These are phyloP conservation scores for Anorthoa munda DNA, from an alignment of 2,888 invertebrate species.

Conservation along the genomic window DNA sequence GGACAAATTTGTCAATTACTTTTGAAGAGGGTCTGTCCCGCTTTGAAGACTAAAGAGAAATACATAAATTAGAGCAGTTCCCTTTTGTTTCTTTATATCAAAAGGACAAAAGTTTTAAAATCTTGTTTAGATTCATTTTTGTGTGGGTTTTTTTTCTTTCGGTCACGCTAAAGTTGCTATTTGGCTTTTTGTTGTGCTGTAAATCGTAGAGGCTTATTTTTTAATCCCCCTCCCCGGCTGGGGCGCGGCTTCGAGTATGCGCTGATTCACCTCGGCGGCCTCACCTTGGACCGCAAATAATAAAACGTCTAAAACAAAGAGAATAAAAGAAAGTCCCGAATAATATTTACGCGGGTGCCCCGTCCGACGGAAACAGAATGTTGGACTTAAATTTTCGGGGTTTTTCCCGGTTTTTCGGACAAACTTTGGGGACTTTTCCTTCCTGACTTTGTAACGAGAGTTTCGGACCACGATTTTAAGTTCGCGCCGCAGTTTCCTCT, in stretches of 20 bases:
- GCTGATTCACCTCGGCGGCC: slow-evolving; percentile 66
- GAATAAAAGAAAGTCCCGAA: slow-evolving; percentile 86
- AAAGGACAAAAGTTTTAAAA: slow-evolving; percentile 82
- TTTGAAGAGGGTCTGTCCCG: slow-evolving; percentile 77
- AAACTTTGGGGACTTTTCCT: slow-evolving; percentile 85
- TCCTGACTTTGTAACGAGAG: slow-evolving; percentile 85
- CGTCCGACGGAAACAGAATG: slow-evolving; percentile 84
- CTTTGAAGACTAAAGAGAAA: slow-evolving; percentile 74
- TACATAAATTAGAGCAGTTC: slow-evolving; percentile 82
- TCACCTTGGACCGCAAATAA: slow-evolving; percentile 82
- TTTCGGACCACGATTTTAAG: slow-evolving; percentile 83
- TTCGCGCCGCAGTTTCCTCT: slow-evolving; percentile 81
- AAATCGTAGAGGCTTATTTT: slow-evolving; percentile 70
- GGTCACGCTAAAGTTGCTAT: slow-evolving; percentile 70
- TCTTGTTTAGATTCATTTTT: slow-evolving; percentile 82
- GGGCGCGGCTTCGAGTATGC: slow-evolving; percentile 40
- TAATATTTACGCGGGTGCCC: slow-evolving; percentile 85
- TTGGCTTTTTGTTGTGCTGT: slow-evolving; percentile 66
- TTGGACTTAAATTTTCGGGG: slow-evolving; percentile 84
- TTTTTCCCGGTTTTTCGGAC: slow-evolving; percentile 83
- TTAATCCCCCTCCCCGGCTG: slow-evolving; percentile 41
- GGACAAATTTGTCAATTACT: slow-evolving; percentile 85
- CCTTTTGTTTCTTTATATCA: slow-evolving; percentile 83
- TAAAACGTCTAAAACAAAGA: slow-evolving; percentile 86
- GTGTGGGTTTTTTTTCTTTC: slow-evolving; percentile 69